Evolutionary conservation across 2,113 vertebrate species (phyloP).

Genomic region (Mustelus asterias): DNA sequence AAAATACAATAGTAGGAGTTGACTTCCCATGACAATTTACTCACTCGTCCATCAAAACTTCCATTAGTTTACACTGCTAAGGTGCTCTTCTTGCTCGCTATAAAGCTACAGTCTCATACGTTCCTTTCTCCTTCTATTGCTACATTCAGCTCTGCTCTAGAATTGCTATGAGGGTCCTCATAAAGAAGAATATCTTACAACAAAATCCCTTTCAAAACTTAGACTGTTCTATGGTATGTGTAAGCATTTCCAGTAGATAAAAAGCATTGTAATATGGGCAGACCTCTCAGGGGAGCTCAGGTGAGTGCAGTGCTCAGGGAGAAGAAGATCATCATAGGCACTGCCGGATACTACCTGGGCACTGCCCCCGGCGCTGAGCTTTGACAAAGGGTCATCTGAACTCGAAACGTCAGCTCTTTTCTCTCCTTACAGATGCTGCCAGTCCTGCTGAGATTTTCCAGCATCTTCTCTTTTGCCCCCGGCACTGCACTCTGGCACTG

Average conservation of each 20-base stretch:
- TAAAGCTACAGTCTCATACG: neutral
- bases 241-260: neutral
- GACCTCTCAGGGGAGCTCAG: too few relatives aligned
- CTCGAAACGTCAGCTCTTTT: too few relatives aligned
- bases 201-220: neutral
- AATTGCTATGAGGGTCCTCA: neutral
- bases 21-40: neutral
- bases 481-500: too few relatives aligned
- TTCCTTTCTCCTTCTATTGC: neutral
- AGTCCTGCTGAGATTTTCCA: too few relatives aligned
- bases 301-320: too few relatives aligned
- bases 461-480: too few relatives aligned
- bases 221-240: neutral
- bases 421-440: too few relatives aligned
- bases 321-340: too few relatives aligned
- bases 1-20: neutral
- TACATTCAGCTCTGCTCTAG: neutral
- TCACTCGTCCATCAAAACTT: neutral
- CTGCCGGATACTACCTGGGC: too few relatives aligned
- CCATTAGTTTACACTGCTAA: neutral
- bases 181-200: neutral
- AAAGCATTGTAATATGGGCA: neutral
- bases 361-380: too few relatives aligned
- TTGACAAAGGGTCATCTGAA: too few relatives aligned
- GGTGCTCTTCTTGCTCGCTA: neutral